phyloP scores from a whole-genome alignment of 2,888 invertebrate genomes.

The Andricus quercusramuli region DNA sequence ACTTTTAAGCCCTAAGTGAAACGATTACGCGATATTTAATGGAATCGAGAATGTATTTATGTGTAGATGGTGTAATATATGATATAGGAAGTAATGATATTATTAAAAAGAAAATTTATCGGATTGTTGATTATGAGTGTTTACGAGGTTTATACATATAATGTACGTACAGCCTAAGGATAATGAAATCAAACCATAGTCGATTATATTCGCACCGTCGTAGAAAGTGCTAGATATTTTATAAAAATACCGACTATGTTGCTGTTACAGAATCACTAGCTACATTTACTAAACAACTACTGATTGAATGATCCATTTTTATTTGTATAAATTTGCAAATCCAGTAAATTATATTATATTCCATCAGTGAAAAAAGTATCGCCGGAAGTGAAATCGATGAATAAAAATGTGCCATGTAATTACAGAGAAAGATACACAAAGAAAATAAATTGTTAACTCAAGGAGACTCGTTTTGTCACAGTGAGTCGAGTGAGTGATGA shows the following conservation, averaged over 20 bases:
- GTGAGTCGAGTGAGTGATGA: neutral
- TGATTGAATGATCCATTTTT: neutral
- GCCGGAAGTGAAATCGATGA: neutral
- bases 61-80: constrained; percentile 67
- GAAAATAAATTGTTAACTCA: neutral
- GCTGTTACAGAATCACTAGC: constrained; percentile 14
- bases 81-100: constrained; percentile 57
- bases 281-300: neutral
- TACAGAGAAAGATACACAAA: neutral
- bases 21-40: constrained; percentile 46
- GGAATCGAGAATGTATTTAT: constrained; percentile 57
- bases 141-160: constrained; percentile 58
- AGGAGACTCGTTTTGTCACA: neutral
- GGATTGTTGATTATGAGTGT: constrained; percentile 66
- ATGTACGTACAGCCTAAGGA: constrained; percentile 45
- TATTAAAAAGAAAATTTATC: constrained; percentile 59
- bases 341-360: neutral
- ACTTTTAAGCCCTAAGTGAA: constrained; percentile 28
- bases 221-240: constrained; percentile 34
- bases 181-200: constrained; percentile 47
- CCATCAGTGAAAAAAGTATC: neutral
- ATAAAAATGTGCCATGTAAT: neutral
- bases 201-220: constrained; percentile 20
- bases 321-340: neutral
- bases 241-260: constrained; percentile 18